Base-by-base conservation (phyloP, 2,113 vertebrate species). In the Oryzias curvinotus region DNA sequence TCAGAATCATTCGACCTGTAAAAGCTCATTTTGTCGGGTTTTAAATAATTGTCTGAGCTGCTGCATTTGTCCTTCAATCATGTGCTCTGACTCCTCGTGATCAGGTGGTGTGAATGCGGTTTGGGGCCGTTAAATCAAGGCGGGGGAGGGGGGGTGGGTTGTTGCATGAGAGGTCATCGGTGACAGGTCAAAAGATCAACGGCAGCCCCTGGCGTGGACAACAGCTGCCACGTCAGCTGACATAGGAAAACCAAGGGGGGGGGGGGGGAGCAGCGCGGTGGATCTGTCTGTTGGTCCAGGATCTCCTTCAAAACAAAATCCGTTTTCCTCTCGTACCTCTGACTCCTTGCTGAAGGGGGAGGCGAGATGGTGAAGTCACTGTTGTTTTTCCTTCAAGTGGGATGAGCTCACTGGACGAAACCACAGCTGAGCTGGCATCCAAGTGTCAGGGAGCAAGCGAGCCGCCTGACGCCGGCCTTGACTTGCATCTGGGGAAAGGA, bases 361-460 rank as follows among this genome's bases (percentile, higher is more conserved):
- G 65, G 68, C 18, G 52, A 14, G 43, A 45, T 59, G 71, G 75
- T 91, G 86, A 91, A 87, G 87, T 89, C 87, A 90, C 80, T 62
- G 63, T 70, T 84, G 84, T 88, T 85, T 80, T 90, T 88, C 36
- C 36, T 87, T 77, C 54, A 76, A 74, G 42, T 64, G 58, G 63
- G 64, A 75, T 90, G 87, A 90, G 82, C 89, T 91, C 88, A 91
- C 81, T 82, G 82, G 83, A 77, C 73, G 73, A 81, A 87, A 86
- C 83, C 85, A 84, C 80, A 72, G 77, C 71, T 71, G 64, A 69
- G 78, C 82, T 81, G 81, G 77, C 82, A 69, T 88, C 85, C 85
- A 85, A 88, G 84, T 85, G 77, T 88, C 83, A 83, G 75, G 80
- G 75, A 77, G 66, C 58, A 52, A 76, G 80, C 56, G 47, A 64